These are phyloP conservation scores for Pseudopleuronectes americanus DNA, from an alignment of 2,797 vertebrate genomes.

Conservation along the genomic window DNA sequence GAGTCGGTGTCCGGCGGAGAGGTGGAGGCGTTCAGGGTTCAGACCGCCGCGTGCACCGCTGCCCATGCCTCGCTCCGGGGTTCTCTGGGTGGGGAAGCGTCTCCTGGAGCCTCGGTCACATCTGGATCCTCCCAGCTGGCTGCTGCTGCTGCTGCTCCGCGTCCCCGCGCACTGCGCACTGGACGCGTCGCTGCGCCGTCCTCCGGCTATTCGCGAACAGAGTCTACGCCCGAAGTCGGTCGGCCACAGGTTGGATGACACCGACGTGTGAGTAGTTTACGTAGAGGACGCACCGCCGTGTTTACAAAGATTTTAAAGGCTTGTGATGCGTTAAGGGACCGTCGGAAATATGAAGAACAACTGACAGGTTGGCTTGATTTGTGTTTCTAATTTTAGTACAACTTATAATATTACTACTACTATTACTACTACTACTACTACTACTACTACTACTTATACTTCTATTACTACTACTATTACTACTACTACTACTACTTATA, in stretches of 20 bases:
- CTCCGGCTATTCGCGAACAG: constrained; percentile 27
- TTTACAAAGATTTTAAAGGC: constrained; percentile 29
- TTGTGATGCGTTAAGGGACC: background rate
- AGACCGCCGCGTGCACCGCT: constrained; percentile 27
- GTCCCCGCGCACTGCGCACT: constrained; percentile 66
- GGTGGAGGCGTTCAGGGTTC: constrained; percentile 43
- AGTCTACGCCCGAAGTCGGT: background rate
- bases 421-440: too few species aligned
- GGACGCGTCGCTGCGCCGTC: constrained; percentile 32
- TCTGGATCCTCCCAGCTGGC: constrained; percentile 31
- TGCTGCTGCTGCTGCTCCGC: constrained; percentile 25
- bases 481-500: too few species aligned
- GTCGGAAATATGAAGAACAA: constrained; percentile 4
- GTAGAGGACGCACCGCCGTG: constrained; percentile 29
- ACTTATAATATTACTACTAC: too few species aligned
- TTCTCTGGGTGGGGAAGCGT: constrained; percentile 16
- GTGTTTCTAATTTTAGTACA: too few species aligned
- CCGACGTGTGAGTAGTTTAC: constrained; percentile 2
- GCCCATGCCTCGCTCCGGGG: constrained; percentile 64
- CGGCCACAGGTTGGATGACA: fast-evolving
- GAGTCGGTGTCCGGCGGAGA: constrained; percentile 49
- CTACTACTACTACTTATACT: too few species aligned
- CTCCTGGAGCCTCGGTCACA: too few species aligned
- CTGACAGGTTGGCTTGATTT: too few species aligned
- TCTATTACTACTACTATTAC: too few species aligned